Evolutionary conservation across 2,888 invertebrate genomes (phyloP), one percentile per base, ranked within the genome.

Genomic region (Drosophila peninsularis): DNA sequence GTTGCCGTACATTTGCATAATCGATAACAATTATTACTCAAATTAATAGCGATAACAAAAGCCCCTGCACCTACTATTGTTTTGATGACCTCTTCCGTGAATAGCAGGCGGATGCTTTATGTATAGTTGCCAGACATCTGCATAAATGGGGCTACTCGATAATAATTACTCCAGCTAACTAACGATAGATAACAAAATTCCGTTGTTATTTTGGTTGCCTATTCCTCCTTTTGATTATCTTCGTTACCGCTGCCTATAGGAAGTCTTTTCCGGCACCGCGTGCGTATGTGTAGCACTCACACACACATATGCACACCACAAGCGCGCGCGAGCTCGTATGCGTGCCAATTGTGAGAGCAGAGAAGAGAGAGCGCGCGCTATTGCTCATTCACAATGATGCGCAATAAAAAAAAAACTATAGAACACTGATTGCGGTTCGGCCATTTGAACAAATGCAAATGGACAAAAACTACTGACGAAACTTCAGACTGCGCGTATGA

Each of bases 361-460:
- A 68, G 55, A 52, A 66, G 60, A 61, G 66, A 62, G 68, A 52
- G 67, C 54, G 62, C 68, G 65, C 62, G 66, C 85, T 80, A 78
- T 76, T 64, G 75, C 80, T 80, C 80, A 80, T 80, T 80, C 83
- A 86, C 83, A 83, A 74, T 84, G 88, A 87, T 85, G 84, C 84
- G 84, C 84, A 85, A 85, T 84, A 86, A 75, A 81, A 80, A 75
- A 80, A 75, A 72, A 72, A 68, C 62, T 72, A 71, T 73, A 74
- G 82, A 78, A 78, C 60, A 69, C 70, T 55, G 68, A 69, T 68
- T 55, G 68, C 42, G 56, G 42, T 52, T 45, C 54, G 19, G 27
- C 34, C 62, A 45, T 61, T 52, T 45, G 36, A 60, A 75, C 66
- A 65, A 69, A 75, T 74, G 76, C 73, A 77, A 73, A 66, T 74